phyloP scores from a whole-genome alignment of 2,797 vertebrate genomes.

The Etheostoma perlongum region DNA sequence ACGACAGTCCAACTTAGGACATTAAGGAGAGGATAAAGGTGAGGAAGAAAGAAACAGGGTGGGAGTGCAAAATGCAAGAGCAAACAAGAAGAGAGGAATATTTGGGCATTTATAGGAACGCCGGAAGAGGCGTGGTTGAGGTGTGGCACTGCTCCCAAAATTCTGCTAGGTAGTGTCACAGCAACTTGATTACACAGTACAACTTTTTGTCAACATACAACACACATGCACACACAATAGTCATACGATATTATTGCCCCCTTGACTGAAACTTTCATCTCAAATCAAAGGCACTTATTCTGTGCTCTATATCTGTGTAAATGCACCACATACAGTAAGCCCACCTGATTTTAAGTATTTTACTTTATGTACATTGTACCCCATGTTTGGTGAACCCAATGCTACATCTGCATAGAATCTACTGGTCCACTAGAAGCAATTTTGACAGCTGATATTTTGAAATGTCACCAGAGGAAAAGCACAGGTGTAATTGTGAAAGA shows the following conservation, averaged over 20 bases:
- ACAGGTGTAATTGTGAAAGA: not conserved
- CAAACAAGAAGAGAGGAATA: too few species aligned
- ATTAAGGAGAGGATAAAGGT: too few species aligned
- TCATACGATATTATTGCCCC: not conserved
- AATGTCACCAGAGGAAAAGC: not conserved
- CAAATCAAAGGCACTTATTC: not conserved
- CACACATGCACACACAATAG: not conserved
- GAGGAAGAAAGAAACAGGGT: too few species aligned
- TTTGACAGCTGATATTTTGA: not conserved
- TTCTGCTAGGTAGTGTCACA: too few species aligned
- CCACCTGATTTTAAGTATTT: slow-evolving; percentile 2
- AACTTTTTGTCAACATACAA: not conserved
- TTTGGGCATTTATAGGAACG: too few species aligned
- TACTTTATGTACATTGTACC: too few species aligned
- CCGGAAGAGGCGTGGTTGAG: too few species aligned
- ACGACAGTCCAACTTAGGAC: too few species aligned
- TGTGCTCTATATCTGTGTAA: slow-evolving; percentile 12
- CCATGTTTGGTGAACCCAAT: not conserved
- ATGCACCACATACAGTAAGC: not conserved
- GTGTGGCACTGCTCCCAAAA: too few species aligned
- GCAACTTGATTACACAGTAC: not conserved
- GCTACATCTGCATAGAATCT: not conserved
- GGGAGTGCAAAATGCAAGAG: too few species aligned
- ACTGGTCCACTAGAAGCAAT: not conserved
- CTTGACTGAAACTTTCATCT: not conserved